phyloP scores from a whole-genome alignment of 2,888 invertebrate species.

The Lithophane ornitopus region DNA sequence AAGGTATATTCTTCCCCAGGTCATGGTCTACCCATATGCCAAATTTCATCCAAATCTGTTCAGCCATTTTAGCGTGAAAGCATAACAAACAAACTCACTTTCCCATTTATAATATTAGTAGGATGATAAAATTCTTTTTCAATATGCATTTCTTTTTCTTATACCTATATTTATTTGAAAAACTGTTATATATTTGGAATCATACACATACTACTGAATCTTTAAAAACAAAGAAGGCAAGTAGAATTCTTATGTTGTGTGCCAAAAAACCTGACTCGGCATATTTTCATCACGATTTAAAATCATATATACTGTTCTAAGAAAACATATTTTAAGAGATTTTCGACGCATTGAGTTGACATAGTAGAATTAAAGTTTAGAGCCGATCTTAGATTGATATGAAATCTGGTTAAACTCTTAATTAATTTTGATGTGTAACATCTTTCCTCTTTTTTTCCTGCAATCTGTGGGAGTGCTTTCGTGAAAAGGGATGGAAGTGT shows the following conservation, averaged over 20 bases:
- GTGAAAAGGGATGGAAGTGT: too few relatives aligned
- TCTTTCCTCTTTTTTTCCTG: too few relatives aligned
- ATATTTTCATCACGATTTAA: constrained; percentile 42
- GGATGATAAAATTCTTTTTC: constrained; percentile 12
- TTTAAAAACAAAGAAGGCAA: constrained; percentile 51
- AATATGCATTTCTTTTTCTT: background rate
- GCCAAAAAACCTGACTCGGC: constrained; percentile 59
- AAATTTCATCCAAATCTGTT: too few relatives aligned
- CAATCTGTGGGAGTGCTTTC: too few relatives aligned
- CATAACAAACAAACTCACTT: too few relatives aligned
- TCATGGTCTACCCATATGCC: too few relatives aligned
- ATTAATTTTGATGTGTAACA: background rate
- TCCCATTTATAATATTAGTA: too few relatives aligned
- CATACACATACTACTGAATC: constrained; percentile 1
- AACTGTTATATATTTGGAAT: constrained; percentile 28
- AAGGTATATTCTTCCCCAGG: too few relatives aligned
- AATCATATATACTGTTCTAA: constrained; percentile 15
- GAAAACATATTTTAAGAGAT: constrained; percentile 6
- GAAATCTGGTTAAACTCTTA: background rate
- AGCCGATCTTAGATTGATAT: background rate
- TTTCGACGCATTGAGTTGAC: background rate
- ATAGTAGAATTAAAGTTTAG: background rate
- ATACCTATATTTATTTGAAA: background rate
- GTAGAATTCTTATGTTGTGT: constrained; percentile 35
- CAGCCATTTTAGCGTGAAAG: too few relatives aligned